These are phyloP conservation scores for Bombus superbus DNA, from an alignment of 1,140 invertebrate species.

Conservation along the genomic window DNA sequence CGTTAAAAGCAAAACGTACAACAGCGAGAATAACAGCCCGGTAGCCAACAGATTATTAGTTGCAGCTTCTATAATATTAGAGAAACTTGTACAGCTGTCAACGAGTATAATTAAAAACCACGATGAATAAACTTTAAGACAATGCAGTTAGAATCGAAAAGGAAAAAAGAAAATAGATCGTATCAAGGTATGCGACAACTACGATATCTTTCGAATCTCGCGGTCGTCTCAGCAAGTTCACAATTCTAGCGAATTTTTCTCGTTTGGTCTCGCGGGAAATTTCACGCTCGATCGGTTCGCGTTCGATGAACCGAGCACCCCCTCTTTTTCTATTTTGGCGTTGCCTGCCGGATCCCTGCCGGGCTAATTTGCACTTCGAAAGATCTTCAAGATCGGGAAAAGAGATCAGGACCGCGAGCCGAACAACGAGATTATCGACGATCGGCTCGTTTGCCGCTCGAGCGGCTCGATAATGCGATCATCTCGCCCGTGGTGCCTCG, in stretches of 20 bases:
- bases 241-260: background rate
- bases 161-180: background rate
- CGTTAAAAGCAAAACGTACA: no score
- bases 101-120: background rate
- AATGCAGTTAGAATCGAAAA: background rate
- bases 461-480: conserved; percentile 34
- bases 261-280: background rate
- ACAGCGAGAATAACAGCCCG: no score
- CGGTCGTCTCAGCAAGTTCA: background rate
- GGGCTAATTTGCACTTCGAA: conserved; percentile 28
- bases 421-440: conserved; percentile 26
- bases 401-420: background rate
- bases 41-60: background rate
- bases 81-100: background rate
- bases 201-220: background rate
- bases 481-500: background rate
- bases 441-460: conserved; percentile 32
- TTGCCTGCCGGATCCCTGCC: background rate
- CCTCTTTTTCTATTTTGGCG: background rate
- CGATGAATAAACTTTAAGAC: no score
- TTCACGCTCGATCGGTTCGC: background rate
- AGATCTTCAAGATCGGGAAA: background rate
- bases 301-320: background rate
- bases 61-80: background rate
- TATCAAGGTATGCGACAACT: no score